Percentiles rank a stretch among this genome's conserved stretches.
Evolutionary conservation across 2,113 vertebrate genomes (phyloP).

Genomic region (Halcyon senegalensis): DNA sequence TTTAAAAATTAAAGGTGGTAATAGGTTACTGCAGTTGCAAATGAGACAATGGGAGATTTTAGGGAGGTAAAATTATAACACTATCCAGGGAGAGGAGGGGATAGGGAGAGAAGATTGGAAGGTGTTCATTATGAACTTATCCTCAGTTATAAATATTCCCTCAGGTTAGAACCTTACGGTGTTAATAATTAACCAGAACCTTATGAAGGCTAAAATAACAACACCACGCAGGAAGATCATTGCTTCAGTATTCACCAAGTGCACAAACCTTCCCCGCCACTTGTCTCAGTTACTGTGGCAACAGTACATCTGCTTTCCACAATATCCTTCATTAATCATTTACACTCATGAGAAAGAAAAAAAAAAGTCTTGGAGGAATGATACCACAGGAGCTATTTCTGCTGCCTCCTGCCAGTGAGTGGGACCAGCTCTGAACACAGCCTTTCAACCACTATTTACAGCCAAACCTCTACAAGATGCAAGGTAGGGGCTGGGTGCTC

Average conservation of each 20-base stretch:
- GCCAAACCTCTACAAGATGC: neutral
- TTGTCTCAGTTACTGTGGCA: constrained; percentile 51
- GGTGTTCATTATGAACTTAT: neutral
- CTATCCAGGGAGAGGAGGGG: neutral
- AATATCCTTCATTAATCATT: constrained; percentile 64
- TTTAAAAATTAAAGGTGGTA: constrained; percentile 18
- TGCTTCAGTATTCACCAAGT: neutral
- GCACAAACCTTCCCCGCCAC: constrained; percentile 17
- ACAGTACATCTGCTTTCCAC: constrained; percentile 59
- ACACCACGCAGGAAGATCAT: neutral
- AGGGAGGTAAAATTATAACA: neutral
- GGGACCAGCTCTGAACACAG: neutral
- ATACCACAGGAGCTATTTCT: neutral
- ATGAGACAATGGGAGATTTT: constrained; percentile 3
- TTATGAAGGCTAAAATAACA: constrained; percentile 33
- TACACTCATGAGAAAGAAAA: neutral
- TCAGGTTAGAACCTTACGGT: neutral
- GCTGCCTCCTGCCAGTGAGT: neutral
- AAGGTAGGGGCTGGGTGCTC: neutral
- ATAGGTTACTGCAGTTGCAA: neutral
- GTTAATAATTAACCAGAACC: constrained; percentile 65
- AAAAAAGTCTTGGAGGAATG: neutral
- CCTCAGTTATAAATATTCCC: constrained; percentile 4
- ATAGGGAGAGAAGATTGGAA: neutral
- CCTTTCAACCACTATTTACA: neutral